Evolutionary conservation across 2,888 invertebrate genomes (phyloP).

Genomic region (Agrotis puta): DNA sequence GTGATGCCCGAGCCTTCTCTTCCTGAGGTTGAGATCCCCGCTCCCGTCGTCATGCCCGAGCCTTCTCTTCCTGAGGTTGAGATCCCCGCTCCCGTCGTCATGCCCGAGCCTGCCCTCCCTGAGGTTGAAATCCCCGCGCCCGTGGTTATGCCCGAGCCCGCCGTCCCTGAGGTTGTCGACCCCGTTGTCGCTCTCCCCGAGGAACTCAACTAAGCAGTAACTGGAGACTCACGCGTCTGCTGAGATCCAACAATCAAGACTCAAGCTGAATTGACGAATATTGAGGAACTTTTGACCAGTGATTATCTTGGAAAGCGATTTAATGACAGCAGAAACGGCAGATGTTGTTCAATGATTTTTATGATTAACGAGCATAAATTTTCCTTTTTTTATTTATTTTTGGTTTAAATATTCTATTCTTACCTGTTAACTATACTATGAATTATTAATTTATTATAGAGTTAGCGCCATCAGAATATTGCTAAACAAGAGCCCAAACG

Average conservation of each 20-base stretch:
- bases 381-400: neutral
- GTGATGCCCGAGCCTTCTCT: constrained; percentile 40
- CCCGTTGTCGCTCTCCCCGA: constrained; percentile 47
- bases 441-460: neutral
- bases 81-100: constrained; percentile 40
- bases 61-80: constrained; percentile 39
- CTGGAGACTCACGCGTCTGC: constrained; percentile 20
- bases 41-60: constrained; percentile 38
- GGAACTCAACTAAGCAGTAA: constrained; percentile 53
- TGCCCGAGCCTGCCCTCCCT: constrained; percentile 38
- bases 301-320: constrained; percentile 5
- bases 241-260: constrained; percentile 14
- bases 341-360: constrained; percentile 14
- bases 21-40: constrained; percentile 46
- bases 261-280: constrained; percentile 30
- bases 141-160: constrained; percentile 38
- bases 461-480: neutral
- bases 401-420: neutral
- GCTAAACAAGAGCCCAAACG: neutral
- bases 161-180: constrained; percentile 21
- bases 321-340: constrained; percentile 16
- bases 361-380: constrained; percentile 27
- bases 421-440: neutral
- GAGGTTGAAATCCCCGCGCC: constrained; percentile 49
- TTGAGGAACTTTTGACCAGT: constrained; percentile 16